Evolutionary conservation across 2,113 vertebrate species (phyloP), one percentile per base, ranked within the genome.

Genomic region (Oenanthe melanoleuca): DNA sequence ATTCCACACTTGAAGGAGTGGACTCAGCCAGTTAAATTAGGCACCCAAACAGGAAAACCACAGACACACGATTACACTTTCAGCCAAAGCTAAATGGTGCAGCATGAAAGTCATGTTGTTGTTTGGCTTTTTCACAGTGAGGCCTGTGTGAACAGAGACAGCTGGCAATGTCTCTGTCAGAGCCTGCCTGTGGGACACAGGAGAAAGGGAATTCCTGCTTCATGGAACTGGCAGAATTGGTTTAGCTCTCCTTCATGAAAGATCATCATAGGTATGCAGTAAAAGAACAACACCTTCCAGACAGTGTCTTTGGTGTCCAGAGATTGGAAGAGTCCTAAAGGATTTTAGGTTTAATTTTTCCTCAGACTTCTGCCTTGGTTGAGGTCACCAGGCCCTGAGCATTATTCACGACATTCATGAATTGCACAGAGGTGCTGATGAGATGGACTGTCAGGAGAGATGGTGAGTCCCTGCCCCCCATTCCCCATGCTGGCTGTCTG

Each of bases 11-110:
- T 72, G 59, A 92, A 96, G 86, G 86, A 83, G 72, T 47, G 64
- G 82, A 79, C 94, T 90, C 88, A 78, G 91, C 85, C 88, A 61
- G 89, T 90, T 90, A 94, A 94, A 93, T 94, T 86, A 94, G 75
- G 90, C 95, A 95, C 96, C 95, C 92, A 97, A 97, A 97, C 94
- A 97, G 96, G 95, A 97, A 97, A 97, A 97, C 92, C 95, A 93
- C 94, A 95, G 89, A 93, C 94, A 88, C 94, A 94, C 71, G 55
- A 95, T 91, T 92, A 34, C 66, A 82, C 55, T 85, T 89, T 55
- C 80, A 95, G 89, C 93, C 89, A 95, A 69, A 92, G 91, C 63
- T 95, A 77, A 93, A 92, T 1, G 38, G 89, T 89, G 79, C 74
- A 89, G 77, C 83, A 75, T 91, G 80, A 81, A 95, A 97, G 84